These are phyloP conservation scores for Tineola bisselliella DNA, from an alignment of 2,888 invertebrate species.

Conservation along the genomic window DNA sequence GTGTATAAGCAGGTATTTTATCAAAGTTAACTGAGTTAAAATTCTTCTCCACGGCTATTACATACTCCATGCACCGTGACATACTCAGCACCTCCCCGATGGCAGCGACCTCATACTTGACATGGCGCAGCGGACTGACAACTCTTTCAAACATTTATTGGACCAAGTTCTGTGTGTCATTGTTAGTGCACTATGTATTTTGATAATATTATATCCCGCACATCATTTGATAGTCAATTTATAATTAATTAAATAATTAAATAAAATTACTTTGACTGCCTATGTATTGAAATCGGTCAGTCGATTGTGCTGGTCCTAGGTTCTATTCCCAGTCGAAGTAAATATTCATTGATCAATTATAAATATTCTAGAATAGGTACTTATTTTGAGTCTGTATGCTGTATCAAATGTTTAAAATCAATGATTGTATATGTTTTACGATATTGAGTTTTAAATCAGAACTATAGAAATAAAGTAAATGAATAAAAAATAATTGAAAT, in stretches of 20 bases:
- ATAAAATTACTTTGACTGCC: not conserved
- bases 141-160: conserved; percentile 6
- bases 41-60: not conserved
- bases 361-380: too few relatives aligned
- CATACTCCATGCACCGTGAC: conserved; percentile 8
- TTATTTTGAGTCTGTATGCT: too few relatives aligned
- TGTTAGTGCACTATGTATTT: not conserved
- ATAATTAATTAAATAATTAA: too few relatives aligned
- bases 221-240: too few relatives aligned
- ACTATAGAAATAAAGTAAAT: conserved; percentile 5
- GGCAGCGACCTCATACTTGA: conserved; percentile 1
- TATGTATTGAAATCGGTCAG: too few relatives aligned
- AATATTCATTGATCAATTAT: too few relatives aligned
- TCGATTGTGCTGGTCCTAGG: too few relatives aligned
- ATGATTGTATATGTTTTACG: too few relatives aligned
- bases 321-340: too few relatives aligned
- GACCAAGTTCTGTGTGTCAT: not conserved
- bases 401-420: too few relatives aligned
- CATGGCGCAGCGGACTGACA: not conserved
- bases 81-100: conserved; percentile 2
- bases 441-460: too few relatives aligned
- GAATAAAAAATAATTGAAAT: conserved; percentile 13
- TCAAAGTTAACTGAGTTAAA: not conserved
- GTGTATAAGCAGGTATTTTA: not conserved
- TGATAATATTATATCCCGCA: not conserved